Conservation (phyloP, 2,888 invertebrate species). For the Drosophila aldrichi region DNA sequence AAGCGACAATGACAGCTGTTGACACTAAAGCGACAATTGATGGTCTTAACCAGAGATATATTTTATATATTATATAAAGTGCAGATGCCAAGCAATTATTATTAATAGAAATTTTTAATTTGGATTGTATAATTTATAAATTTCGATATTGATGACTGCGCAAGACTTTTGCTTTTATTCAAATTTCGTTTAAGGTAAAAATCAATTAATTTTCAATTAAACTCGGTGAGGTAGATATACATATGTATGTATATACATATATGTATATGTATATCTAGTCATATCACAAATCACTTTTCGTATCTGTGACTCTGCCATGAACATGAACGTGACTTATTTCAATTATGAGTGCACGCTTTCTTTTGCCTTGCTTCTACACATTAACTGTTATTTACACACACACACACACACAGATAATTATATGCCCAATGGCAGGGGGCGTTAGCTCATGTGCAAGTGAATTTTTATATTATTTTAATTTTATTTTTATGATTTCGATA, state of each 20-base stretch:
- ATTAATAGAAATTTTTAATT: slow-evolving; percentile 9
- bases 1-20: slow-evolving; percentile 33
- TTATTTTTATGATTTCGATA: slow-evolving; percentile 32
- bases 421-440: slow-evolving; percentile 19
- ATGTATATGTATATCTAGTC: background rate
- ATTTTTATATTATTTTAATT: slow-evolving; percentile 23
- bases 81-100: slow-evolving; percentile 17
- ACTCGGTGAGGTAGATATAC: slow-evolving; percentile 5
- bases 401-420: slow-evolving; percentile 2
- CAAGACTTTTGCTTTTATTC: background rate
- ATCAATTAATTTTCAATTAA: slow-evolving; percentile 32
- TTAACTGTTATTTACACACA: slow-evolving; percentile 7
- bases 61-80: slow-evolving; percentile 1
- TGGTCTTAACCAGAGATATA: slow-evolving; percentile 28
- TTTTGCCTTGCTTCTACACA: slow-evolving; percentile 41
- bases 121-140: background rate
- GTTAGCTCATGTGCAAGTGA: slow-evolving; percentile 37
- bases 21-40: slow-evolving; percentile 48
- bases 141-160: background rate
- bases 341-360: slow-evolving; percentile 62
- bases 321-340: slow-evolving; percentile 71
- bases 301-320: slow-evolving; percentile 41
- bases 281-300: slow-evolving; percentile 9
- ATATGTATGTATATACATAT: background rate
- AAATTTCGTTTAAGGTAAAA: slow-evolving; percentile 1